A percentile compares a stretch with the other conserved stretches of the same genome.
phyloP scores from a whole-genome alignment of 2,113 vertebrate genomes.

The Pelodiscus sinensis region DNA sequence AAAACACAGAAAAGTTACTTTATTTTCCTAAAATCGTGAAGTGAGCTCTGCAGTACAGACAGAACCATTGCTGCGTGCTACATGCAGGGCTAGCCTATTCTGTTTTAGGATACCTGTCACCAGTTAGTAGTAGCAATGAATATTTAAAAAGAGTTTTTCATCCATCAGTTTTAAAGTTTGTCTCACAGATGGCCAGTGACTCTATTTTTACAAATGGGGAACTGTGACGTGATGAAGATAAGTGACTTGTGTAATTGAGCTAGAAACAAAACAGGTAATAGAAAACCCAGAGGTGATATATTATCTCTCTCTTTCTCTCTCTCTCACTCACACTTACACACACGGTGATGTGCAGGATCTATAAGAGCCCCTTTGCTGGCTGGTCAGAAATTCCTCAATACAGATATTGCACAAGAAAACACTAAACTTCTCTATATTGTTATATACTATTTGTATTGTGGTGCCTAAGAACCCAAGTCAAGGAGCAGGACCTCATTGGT shows the following conservation, averaged over 20 bases:
- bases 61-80: not conserved
- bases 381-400: not conserved
- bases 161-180: not conserved
- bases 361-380: not conserved
- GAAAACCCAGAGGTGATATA: not conserved
- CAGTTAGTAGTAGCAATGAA: not conserved
- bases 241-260: not conserved
- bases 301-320: not conserved
- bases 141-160: not conserved
- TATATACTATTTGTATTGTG: too few species aligned
- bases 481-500: too few species aligned
- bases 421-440: too few species aligned
- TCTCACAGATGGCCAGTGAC: not conserved
- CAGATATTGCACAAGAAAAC: not conserved
- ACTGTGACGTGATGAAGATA: not conserved
- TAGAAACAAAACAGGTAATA: accelerated
- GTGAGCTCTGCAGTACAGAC: not conserved
- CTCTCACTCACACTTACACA: too few species aligned
- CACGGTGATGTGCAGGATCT: not conserved
- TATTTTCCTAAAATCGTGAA: not conserved
- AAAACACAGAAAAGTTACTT: not conserved
- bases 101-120: not conserved
- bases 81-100: accelerated
- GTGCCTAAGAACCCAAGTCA: too few species aligned
- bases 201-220: not conserved